These are phyloP conservation scores for Dioctria rufipes DNA, from an alignment of 2,888 invertebrate species.

Conservation along the genomic window DNA sequence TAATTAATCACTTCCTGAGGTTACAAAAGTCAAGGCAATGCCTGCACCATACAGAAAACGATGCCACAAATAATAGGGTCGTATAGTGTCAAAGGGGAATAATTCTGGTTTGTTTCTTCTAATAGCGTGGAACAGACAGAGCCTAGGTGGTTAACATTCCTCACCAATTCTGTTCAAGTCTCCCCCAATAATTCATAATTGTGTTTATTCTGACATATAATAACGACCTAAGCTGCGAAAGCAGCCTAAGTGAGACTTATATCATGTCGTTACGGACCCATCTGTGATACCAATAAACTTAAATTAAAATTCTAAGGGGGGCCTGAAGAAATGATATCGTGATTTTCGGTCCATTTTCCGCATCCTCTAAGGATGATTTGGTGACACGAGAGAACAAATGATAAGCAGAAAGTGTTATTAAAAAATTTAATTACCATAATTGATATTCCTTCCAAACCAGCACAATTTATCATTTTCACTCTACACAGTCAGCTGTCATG, in stretches of 20 bases:
- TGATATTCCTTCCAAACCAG: constrained; percentile 38
- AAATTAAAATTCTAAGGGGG: constrained; percentile 32
- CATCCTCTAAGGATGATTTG: neutral
- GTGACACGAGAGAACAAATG: constrained; percentile 23
- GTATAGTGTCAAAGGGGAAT: constrained; percentile 24
- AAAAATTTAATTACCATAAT: constrained; percentile 54
- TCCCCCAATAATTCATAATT: constrained; percentile 45
- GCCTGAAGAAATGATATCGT: constrained; percentile 10
- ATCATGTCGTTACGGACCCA: constrained; percentile 46
- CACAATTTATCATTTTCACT: constrained; percentile 41
- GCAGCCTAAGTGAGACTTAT: constrained; percentile 47
- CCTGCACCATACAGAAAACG: neutral
- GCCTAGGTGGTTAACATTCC: neutral
- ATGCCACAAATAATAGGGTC: constrained; percentile 14
- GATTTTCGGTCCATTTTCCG: neutral
- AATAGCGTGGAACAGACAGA: neutral
- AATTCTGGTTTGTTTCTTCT: neutral
- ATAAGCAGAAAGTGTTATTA: constrained; percentile 47
- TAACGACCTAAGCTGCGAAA: constrained; percentile 19
- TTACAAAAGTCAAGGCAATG: constrained; percentile 7
- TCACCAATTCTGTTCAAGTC: constrained; percentile 22
- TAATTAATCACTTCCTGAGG: constrained; percentile 52
- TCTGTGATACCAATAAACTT: constrained; percentile 46
- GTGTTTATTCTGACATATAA: constrained; percentile 31
- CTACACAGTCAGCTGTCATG: constrained; percentile 42